A percentile compares a stretch with the other conserved stretches of the same genome.
Evolutionary conservation across 2,888 invertebrate species (phyloP).

Genomic region (Lasioglossum lativentre): DNA sequence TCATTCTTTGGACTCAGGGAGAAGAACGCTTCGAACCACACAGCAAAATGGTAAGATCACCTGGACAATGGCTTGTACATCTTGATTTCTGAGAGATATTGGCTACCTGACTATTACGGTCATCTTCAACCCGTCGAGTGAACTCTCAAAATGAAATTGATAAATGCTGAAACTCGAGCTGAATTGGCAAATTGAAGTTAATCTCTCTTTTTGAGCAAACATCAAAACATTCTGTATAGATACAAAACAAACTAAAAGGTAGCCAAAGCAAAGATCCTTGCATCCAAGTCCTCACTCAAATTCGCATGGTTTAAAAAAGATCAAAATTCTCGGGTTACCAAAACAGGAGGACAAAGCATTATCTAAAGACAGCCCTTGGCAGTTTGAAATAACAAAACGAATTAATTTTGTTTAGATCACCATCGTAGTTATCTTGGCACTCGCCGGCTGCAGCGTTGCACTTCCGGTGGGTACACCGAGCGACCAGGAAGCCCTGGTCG

Average conservation of each 20-base stretch:
- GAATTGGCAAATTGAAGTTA: neutral
- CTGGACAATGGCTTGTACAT: neutral
- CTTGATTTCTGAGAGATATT: neutral
- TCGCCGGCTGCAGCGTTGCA: constrained; percentile 40
- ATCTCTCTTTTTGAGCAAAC: neutral
- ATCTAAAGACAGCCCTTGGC: neutral
- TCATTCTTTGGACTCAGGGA: neutral
- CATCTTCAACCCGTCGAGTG: neutral
- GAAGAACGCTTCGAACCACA: neutral
- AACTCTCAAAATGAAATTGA: neutral
- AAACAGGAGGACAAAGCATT: too few species aligned
- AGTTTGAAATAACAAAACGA: neutral
- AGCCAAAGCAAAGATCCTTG: neutral
- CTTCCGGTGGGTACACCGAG: constrained; percentile 42
- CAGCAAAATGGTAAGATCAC: constrained; percentile 49
- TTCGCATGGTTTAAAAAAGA: neutral
- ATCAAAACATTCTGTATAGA: neutral
- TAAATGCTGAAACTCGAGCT: neutral
- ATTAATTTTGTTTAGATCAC: constrained; percentile 35
- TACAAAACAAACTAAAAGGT: neutral
- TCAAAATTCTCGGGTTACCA: neutral
- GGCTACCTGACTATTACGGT: neutral
- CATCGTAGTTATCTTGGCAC: constrained; percentile 25
- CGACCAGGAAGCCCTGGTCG: neutral
- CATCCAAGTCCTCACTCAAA: too few species aligned